Percentiles rank a stretch among this genome's conserved stretches.
These are phyloP conservation scores for Cenopis cana DNA, from an alignment of 2,888 invertebrate genomes.

Conservation along the genomic window DNA sequence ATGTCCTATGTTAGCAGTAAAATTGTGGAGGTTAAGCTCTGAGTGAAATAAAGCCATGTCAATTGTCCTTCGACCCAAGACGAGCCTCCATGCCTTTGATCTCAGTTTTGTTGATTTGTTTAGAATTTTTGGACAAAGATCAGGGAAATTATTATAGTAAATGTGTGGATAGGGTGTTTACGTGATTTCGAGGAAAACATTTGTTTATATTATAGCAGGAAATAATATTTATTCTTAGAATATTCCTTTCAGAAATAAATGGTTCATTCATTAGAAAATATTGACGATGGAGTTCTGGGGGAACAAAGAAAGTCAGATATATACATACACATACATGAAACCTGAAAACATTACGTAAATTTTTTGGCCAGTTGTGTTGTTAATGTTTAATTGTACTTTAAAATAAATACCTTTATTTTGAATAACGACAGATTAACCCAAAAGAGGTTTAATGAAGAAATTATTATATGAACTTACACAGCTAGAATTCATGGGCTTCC, in stretches of 20 bases:
- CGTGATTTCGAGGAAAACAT: background rate
- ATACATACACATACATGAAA: too few species aligned
- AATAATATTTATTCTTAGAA: background rate
- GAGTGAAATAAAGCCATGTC: background rate
- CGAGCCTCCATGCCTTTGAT: conserved; percentile 10
- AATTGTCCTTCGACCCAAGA: conserved; percentile 10
- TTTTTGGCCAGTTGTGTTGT: too few species aligned
- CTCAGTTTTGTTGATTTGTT: conserved; percentile 4
- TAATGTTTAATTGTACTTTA: too few species aligned
- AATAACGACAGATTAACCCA: too few species aligned
- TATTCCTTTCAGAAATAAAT: background rate
- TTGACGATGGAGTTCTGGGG: too few species aligned
- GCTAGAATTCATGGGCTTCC: too few species aligned
- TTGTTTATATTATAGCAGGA: background rate
- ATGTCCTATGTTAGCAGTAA: background rate
- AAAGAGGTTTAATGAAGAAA: too few species aligned
- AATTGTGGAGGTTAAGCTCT: background rate
- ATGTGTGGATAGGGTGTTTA: background rate
- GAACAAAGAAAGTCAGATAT: too few species aligned
- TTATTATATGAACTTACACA: too few species aligned
- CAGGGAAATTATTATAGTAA: conserved; percentile 8
- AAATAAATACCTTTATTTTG: too few species aligned
- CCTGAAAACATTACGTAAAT: too few species aligned
- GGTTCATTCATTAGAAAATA: too few species aligned
- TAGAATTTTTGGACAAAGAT: conserved; percentile 2